Percentiles rank a stretch among this genome's conserved stretches.
Conservation (phyloP, 2,888 invertebrate genomes). For the Drosophila gaucha region DNA sequence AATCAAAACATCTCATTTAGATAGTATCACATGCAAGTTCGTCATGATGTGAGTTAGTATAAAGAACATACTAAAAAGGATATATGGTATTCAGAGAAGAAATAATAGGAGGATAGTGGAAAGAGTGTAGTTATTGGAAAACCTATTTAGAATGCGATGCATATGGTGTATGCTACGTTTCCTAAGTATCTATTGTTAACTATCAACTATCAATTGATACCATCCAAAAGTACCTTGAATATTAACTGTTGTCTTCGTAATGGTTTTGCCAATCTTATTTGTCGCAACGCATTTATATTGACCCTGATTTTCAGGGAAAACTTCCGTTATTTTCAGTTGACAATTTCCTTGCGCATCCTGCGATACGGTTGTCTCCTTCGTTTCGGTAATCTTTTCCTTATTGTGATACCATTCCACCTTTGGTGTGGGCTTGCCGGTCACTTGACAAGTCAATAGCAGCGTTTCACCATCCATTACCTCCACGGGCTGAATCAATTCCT, state of each 20-base stretch:
- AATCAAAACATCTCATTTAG: constrained; percentile 20
- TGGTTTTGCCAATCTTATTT: constrained; percentile 93
- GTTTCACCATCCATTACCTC: constrained; percentile 96
- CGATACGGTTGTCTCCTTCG: constrained; percentile 90
- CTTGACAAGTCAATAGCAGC: constrained; percentile 89
- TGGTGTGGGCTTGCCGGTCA: constrained; percentile 92
- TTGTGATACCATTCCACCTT: constrained; percentile 93
- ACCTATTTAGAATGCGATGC: constrained; percentile 55
- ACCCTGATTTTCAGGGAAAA: constrained; percentile 96
- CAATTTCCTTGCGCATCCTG: constrained; percentile 92
- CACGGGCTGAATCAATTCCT: constrained; percentile 88
- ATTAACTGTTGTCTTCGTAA: constrained; percentile 90
- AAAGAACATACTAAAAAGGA: constrained; percentile 27
- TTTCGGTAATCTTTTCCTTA: constrained; percentile 89
- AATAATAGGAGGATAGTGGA: constrained; percentile 31
- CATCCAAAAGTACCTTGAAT: constrained; percentile 90
- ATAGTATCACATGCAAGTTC: constrained; percentile 58
- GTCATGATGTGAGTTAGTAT: constrained; percentile 56
- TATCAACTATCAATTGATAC: constrained; percentile 52
- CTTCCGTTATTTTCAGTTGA: constrained; percentile 92
- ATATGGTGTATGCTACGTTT: constrained; percentile 48
- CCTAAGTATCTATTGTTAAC: constrained; percentile 49
- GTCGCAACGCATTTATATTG: constrained; percentile 92
- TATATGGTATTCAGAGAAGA: constrained; percentile 23
- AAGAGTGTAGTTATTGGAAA: constrained; percentile 59